Evolutionary conservation across 2,888 invertebrate species (phyloP), one percentile per base, ranked within the genome.

Genomic region (Apoderus coryli): DNA sequence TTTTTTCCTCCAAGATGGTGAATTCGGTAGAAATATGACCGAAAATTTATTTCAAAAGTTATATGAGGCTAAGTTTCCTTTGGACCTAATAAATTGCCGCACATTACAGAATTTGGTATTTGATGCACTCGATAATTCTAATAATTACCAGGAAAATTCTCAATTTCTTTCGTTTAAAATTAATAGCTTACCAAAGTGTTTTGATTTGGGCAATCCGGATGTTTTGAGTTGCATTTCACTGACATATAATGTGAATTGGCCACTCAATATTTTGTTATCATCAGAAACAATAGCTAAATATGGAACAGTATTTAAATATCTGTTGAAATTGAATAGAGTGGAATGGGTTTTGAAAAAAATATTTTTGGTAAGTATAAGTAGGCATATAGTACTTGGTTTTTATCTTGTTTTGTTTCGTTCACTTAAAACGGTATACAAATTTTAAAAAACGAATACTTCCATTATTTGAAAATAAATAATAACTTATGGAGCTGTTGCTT

Each of bases 1-100:
- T 45, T 84, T 76, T 52, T 81, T 84, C 44, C 51, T 82, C 13
- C 65, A 80, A 62, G 80, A 84, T 42, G 82, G 82, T 1, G 80
- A 82, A 53, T 84, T 82, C 52, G 74, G 75, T 0, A 68, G 69
- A 16, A 72, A 71, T 40, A 69, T 84, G 10, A 78, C 77, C 16
- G 66, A 71, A 28, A 75, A 73, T 39, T 55, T 84, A 34, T 78
- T 79, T 39, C 60, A 65, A 1, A 72, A 72, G 37, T 52, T 82
- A 29, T 72, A 73, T 31, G 64, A 65, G n/a, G 72, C 70, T 1
- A 55, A 69, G 14, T 63, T 65, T 42, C 78, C 80, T 0, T 60
- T 64, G 9, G 75, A 78, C 44, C 47, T 82, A 34, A 62, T 81
- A 34, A 78, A 79, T 49, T 72, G 68, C 30, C 67, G 72, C 2